Base-by-base conservation (phyloP, 2,113 vertebrate genomes). In the Pterophyllum scalare region DNA sequence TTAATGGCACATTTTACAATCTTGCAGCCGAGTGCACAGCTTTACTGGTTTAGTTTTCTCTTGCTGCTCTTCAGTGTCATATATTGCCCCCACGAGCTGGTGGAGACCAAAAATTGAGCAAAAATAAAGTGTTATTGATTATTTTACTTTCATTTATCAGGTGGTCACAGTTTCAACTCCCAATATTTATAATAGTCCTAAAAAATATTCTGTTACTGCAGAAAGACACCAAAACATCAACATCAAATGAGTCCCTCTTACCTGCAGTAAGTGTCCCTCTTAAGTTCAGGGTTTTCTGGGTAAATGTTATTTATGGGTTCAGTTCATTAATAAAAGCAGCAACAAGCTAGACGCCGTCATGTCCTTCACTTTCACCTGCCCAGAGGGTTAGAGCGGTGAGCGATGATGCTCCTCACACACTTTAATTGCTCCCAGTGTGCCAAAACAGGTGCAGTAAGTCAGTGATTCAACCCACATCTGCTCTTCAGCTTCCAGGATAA, bases 401-500 rank as follows among this genome's bases (percentile, higher is more conserved):
- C 17, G 0, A 13, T 35, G 70, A 31, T 52, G 22, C 19, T 61
- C 77, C 75, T 38, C 7, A 20, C 5, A 58, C 60, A 7, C 70
- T 57, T 35, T 52, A 43, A 79, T 82, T 75, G 80, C 22, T 75
- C 54, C 64, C 79, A n/a, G 5, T 62, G 77, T 6, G 14, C 11
- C 22, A 12, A 59, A 28, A 20, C n/a, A 6, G 49, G 43, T 35
- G 4, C n/a, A 61, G 19, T 12, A 12, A 80, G 70, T 38, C 59
- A 43, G 57, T 28, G 19, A 62, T 10, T 77, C 12, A 5, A 6
- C 70, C 82, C 77, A 46, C 52, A 13, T 87, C 79, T 72, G 79
- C 82, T 77, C 59, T 14, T 52, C 26, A 57, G 74, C 75, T 75
- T 77, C 81, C 22, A 80, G 33, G 17, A 65, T 61, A 12, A 35